Percentiles rank a stretch among this genome's conserved stretches.
phyloP scores from a whole-genome alignment of 2,888 invertebrate species.

The Celastrina argiolus region DNA sequence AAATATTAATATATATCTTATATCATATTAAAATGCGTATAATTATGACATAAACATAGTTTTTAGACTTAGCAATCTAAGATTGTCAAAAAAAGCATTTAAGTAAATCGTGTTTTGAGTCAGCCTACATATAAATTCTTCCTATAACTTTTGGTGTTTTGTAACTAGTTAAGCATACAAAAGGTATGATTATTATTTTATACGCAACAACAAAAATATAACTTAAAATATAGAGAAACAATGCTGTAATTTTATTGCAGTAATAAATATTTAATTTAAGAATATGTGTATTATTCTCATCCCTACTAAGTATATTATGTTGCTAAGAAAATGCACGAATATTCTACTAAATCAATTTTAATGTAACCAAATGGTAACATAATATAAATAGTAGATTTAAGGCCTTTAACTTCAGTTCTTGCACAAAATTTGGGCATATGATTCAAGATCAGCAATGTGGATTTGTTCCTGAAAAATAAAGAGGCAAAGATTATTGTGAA shows the following conservation, averaged over 20 bases:
- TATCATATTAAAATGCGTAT: conserved; percentile 26
- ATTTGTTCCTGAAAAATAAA: conserved; percentile 80
- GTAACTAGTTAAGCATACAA: conserved; percentile 7
- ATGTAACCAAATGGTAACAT: background rate
- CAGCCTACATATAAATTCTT: background rate
- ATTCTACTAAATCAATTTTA: background rate
- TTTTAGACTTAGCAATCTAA: conserved; percentile 19
- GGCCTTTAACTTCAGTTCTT: conserved; percentile 28
- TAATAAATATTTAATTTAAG: conserved; percentile 18
- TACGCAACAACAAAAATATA: conserved; percentile 9
- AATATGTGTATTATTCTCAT: background rate
- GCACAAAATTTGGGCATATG: conserved; percentile 73
- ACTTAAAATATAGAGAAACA: background rate
- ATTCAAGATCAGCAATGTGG: conserved; percentile 81
- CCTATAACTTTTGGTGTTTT: conserved; percentile 13
- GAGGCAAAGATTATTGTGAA: conserved; percentile 19
- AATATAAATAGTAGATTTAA: conserved; percentile 5
- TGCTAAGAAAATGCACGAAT: background rate
- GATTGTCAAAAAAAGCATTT: conserved; percentile 4
- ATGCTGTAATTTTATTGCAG: conserved; percentile 20
- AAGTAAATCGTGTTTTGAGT: background rate
- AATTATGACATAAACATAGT: conserved; percentile 21
- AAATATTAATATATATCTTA: conserved; percentile 31
- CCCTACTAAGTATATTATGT: too few species aligned
- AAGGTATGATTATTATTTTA: conserved; percentile 14